Base-by-base conservation (phyloP, 2,888 invertebrate species). In the Drosophila anomalata region DNA sequence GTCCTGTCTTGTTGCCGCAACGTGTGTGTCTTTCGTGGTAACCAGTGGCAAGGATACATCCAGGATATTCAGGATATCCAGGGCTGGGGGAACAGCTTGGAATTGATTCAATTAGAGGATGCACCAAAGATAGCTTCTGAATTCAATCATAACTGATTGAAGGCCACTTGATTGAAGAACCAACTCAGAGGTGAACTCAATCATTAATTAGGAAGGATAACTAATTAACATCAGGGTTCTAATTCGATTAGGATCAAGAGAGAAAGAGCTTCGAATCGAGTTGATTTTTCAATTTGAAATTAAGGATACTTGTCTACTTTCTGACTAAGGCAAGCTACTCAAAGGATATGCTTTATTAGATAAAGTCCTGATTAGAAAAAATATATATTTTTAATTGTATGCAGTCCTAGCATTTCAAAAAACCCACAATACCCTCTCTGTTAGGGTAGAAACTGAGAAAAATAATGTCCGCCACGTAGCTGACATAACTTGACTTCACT, bases 401-500 rank as follows among this genome's bases (percentile, higher is more conserved):
- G 0, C 4, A 5, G 22, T 4, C 3, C 9, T 2, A 29, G 29
- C 9, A 8, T 29, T 29, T 29, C 20, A n/a, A 47, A 53, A 44
- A 29, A 29, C 51, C 20, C 7, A 17, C 7, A 8, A 14, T 39
- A 33, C 33, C 33, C 33, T 33, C 33, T 12, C 12, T 2, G 9
- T n/a, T 4, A 36, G n/a, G 12, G 12, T 36, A 6, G 14, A 24
- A 52, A 39, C 29, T 24, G 12, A 14, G 2, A 11, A 11, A 48
- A 31, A 48, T 11, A 41, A 22, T 63, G 51, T 36, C 62, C 31
- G 58, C 56, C 86, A 82, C 86, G 83, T 85, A 76, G 62, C 62
- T 59, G 75, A 51, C 83, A 79, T 78, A 79, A 86, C 82, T 82
- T 72, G 51, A 53, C 67, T 58, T 70, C 75, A 83, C 78, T 82